A percentile compares a stretch with the other conserved stretches of the same genome.
Conservation (phyloP, 2,888 invertebrate species). For the Stomorhina lunata region DNA sequence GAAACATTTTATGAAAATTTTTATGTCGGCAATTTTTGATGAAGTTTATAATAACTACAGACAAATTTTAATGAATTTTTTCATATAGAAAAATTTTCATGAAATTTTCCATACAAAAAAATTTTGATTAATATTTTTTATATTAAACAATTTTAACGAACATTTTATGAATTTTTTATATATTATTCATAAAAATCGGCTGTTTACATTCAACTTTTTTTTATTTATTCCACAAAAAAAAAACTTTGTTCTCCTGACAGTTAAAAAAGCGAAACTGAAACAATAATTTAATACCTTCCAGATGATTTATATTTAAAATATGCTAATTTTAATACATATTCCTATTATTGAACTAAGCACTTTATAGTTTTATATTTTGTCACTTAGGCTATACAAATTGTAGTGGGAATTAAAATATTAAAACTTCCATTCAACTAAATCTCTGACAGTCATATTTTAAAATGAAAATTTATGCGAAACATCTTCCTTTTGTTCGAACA, state of each 20-base stretch:
- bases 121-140: no score
- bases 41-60: no score
- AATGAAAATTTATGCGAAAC: not conserved
- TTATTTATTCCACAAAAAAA: not conserved
- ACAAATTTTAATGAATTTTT: no score
- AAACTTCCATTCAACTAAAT: not conserved
- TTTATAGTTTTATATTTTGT: not conserved
- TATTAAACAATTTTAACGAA: no score
- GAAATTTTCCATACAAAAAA: no score
- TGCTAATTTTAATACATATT: not conserved
- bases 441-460: not conserved
- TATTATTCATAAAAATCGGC: no score
- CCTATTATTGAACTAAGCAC: not conserved
- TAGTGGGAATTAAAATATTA: not conserved
- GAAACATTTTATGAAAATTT: no score
- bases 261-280: not conserved
- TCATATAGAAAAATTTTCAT: no score
- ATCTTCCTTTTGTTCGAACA: not conserved
- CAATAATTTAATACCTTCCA: not conserved
- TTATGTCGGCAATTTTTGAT: no score
- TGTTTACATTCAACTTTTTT: no score
- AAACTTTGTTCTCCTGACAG: no score
- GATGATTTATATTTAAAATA: constrained; percentile 5
- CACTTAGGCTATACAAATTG: not conserved
- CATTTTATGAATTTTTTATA: no score